phyloP scores from a whole-genome alignment of 2,113 vertebrate species.

The Crypturellus undulatus region DNA sequence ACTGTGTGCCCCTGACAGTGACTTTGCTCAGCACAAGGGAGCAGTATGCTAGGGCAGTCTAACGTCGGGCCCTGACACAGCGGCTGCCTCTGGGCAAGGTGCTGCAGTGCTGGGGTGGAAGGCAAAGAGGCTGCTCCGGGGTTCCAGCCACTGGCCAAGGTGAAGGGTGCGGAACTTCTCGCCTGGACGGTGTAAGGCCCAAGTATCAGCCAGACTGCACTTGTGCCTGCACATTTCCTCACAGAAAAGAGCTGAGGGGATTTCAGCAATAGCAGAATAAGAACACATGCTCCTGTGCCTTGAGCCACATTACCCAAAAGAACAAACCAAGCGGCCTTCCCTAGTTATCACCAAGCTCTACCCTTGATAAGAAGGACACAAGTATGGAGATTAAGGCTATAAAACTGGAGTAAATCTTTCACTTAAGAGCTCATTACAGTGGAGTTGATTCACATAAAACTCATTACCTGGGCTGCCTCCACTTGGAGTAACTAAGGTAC shows the following conservation, averaged over 20 bases:
- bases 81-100: background rate
- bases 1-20: rapidly evolving
- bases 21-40: background rate
- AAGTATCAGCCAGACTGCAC: background rate
- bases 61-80: background rate
- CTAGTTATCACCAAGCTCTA: background rate
- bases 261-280: background rate
- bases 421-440: slow-evolving; percentile 6
- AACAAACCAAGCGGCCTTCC: background rate
- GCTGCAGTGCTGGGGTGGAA: background rate
- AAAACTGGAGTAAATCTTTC: slow-evolving; percentile 4
- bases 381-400: background rate
- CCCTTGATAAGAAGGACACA: background rate
- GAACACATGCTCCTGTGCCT: background rate
- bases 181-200: background rate
- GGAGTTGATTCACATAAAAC: background rate
- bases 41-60: background rate
- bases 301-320: background rate
- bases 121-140: background rate
- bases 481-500: background rate
- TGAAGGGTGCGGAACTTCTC: background rate
- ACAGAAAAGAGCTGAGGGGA: too few species aligned
- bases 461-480: background rate
- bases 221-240: too few species aligned
- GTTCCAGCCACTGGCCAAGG: background rate